These are phyloP conservation scores for Manis pentadactyla DNA, from an alignment of 2,797 vertebrate genomes.

Conservation along the genomic window DNA sequence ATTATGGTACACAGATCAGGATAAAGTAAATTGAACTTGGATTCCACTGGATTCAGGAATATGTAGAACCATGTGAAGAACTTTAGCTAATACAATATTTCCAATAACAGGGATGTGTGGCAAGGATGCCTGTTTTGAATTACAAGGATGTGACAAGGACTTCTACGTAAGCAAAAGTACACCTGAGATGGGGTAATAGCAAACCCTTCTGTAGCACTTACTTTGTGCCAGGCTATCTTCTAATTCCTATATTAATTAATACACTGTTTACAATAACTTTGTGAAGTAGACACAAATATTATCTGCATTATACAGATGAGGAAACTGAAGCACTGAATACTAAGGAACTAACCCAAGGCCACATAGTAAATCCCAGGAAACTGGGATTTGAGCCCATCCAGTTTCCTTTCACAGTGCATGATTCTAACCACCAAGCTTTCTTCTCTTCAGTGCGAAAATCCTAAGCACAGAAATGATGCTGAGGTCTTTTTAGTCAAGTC, in stretches of 20 bases:
- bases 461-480: background rate
- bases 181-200: background rate
- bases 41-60: background rate
- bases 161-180: background rate
- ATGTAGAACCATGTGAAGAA: background rate
- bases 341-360: background rate
- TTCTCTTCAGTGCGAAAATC: background rate
- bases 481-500: background rate
- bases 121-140: background rate
- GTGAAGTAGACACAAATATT: background rate
- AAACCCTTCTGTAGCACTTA: background rate
- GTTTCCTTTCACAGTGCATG: background rate
- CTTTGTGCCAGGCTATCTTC: background rate
- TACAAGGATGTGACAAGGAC: background rate
- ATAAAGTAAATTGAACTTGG: background rate
- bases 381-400: background rate
- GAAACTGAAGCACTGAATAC: background rate
- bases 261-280: background rate
- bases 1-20: background rate
- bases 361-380: background rate
- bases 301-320: background rate
- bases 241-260: background rate
- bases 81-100: background rate
- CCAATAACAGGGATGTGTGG: background rate
- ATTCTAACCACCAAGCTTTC: background rate